Percentiles rank a stretch among this genome's conserved stretches.
These are phyloP conservation scores for Chironomus riparius DNA, from an alignment of 2,888 invertebrate species.

Conservation along the genomic window DNA sequence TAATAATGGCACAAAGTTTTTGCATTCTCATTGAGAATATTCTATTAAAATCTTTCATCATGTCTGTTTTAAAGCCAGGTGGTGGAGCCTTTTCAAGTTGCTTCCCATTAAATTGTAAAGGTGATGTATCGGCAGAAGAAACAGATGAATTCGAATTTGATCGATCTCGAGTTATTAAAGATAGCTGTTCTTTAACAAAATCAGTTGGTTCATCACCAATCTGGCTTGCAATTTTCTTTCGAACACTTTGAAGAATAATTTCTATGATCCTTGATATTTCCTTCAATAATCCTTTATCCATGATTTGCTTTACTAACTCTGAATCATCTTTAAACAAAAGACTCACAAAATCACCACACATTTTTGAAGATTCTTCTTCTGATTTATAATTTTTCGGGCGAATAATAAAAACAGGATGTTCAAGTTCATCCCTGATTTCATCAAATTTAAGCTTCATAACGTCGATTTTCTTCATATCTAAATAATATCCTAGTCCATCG, in stretches of 20 bases:
- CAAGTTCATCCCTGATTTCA: not conserved
- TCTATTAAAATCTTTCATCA: slow-evolving; percentile 15
- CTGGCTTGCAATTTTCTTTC: not conserved
- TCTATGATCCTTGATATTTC: not conserved
- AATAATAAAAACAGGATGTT: slow-evolving; percentile 1
- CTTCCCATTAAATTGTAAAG: not conserved
- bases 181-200: slow-evolving; percentile 6
- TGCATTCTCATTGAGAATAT: slow-evolving; percentile 16
- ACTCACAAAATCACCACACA: not conserved
- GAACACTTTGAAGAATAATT: slow-evolving; percentile 3
- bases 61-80: not conserved
- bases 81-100: not conserved
- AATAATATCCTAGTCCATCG: not conserved
- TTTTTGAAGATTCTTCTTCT: not conserved
- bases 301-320: not conserved
- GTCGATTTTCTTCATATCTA: not conserved
- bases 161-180: not conserved
- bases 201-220: not conserved
- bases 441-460: not conserved
- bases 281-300: not conserved
- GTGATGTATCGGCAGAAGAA: not conserved
- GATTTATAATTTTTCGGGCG: not conserved
- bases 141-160: not conserved
- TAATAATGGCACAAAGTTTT: not conserved
- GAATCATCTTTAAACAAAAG: not conserved